Evolutionary conservation across 2,888 invertebrate genomes (phyloP).

Genomic region (Globia sparganii): DNA sequence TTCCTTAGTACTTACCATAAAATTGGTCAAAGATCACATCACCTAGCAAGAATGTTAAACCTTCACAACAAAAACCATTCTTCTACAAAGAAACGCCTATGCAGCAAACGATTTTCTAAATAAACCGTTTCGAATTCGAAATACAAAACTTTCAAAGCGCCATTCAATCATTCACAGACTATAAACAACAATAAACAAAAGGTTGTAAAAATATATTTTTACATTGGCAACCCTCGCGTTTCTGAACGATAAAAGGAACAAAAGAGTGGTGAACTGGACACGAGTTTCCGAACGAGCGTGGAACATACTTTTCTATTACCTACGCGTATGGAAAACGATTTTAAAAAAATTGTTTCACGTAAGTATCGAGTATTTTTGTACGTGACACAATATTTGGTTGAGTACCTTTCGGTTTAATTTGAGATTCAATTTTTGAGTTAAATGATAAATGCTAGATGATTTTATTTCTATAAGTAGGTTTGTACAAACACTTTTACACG

Average conservation of each 20-base stretch:
- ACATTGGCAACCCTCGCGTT: constrained; percentile 66
- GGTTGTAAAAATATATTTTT: constrained; percentile 63
- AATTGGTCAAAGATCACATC: neutral
- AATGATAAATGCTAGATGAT: no score
- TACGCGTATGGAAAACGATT: constrained; percentile 48
- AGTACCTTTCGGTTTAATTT: neutral
- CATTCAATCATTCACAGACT: constrained; percentile 58
- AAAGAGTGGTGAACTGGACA: constrained; percentile 64
- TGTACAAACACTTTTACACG: no score
- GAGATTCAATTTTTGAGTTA: constrained; percentile 2
- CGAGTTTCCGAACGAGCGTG: constrained; percentile 65
- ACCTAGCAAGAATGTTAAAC: neutral
- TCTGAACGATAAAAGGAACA: constrained; percentile 67
- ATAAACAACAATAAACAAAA: constrained; percentile 64
- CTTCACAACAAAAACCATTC: neutral
- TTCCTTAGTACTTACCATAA: no score
- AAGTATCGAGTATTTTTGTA: constrained; percentile 12
- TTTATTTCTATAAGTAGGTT: no score
- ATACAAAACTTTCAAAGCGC: constrained; percentile 46
- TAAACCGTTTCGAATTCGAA: constrained; percentile 44
- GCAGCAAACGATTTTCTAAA: constrained; percentile 37
- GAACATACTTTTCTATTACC: constrained; percentile 68
- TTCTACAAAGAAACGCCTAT: constrained; percentile 16
- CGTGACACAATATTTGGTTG: neutral
- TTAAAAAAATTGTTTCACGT: constrained; percentile 37